Evolutionary conservation across 2,113 vertebrate genomes (phyloP), one percentile per base, ranked within the genome.

Genomic region (Thymallus thymallus): DNA sequence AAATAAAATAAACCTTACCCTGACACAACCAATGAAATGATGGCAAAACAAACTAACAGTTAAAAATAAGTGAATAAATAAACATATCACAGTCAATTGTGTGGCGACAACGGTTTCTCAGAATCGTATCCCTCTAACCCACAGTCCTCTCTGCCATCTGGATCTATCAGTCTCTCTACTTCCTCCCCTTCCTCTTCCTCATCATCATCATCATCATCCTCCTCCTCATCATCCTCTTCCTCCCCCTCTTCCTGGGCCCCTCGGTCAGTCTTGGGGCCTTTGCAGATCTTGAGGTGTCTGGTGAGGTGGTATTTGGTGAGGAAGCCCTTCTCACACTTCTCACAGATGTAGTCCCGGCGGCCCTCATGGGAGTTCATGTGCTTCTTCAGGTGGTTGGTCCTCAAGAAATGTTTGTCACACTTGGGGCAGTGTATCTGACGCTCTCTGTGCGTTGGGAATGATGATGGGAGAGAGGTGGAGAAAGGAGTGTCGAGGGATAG

Each of bases 251-350:
- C 95, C 0, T 92, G 94, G 3, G 93, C 91, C 0, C 87, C 88
- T 5, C 92, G 90, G 22, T 91, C 91, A 0, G 83, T 90, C 72
- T 94, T 95, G 24, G 96, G 96, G 6, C 96, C 96, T 89, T 97
- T 98, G 90, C 98, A 99, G 85, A 97, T 98, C 89, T 99, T 99
- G 75, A 99, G 93, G 90, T 99, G 98, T 9, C 97, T 93, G 2
- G 97, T 98, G 80, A 99, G 96, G 88, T 99, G 98, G 62, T 99
- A 99, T 80, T 98, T 98, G 80, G 98, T 99, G 81, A 99, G 94
- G 73, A 98, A 99, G 77, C 95, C 98, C 86, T 99, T 99, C 75
- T 95, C 94, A 81, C 98, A 99, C 81, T 98, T 98, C 85, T 99
- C 96, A 81, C 98, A 99, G 77, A 98, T 94, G 83, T 97, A 99